phyloP scores from a whole-genome alignment of 2,888 invertebrate genomes.

The Metopia argyrocephala region DNA sequence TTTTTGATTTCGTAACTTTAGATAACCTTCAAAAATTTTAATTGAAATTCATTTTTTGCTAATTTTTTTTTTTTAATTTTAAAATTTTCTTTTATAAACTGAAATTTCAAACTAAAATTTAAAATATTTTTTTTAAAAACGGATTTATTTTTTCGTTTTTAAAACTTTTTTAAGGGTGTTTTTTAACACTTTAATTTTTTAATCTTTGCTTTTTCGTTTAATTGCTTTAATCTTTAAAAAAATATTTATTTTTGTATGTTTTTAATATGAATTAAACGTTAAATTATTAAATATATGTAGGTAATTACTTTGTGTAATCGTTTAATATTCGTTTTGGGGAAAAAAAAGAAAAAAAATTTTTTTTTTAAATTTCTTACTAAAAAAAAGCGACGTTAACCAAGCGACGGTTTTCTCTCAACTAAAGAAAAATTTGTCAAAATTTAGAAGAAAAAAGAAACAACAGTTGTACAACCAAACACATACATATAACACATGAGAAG shows the following conservation, averaged over 20 bases:
- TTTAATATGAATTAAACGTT: conserved; percentile 46
- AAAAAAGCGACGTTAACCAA: conserved; percentile 77
- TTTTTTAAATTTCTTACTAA: conserved; percentile 61
- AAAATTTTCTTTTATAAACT: too few species aligned
- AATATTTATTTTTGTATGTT: conserved; percentile 53
- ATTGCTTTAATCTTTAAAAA: not conserved
- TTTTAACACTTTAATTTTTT: conserved; percentile 2
- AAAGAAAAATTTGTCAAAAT: conserved; percentile 76
- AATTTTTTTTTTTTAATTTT: not conserved
- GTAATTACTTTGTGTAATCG: too few species aligned
- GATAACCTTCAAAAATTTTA: conserved; percentile 58
- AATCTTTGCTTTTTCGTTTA: not conserved
- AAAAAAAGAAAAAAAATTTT: conserved; percentile 22
- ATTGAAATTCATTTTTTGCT: conserved; percentile 27
- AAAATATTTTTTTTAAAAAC: not conserved
- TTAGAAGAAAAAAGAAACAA: conserved; percentile 51
- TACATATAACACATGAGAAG: not conserved
- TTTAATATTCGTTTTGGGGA: conserved; percentile 9
- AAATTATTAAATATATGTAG: conserved; percentile 19
- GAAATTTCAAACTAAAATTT: too few species aligned
- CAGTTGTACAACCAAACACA: conserved; percentile 1
- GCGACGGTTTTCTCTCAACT: conserved; percentile 79
- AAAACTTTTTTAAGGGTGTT: not conserved
- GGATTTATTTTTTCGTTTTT: not conserved
- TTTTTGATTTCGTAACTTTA: conserved; percentile 62